A percentile compares a stretch with the other conserved stretches of the same genome.
phyloP scores from a whole-genome alignment of 2,797 vertebrate species.

The Sphenopsis melanotis region DNA sequence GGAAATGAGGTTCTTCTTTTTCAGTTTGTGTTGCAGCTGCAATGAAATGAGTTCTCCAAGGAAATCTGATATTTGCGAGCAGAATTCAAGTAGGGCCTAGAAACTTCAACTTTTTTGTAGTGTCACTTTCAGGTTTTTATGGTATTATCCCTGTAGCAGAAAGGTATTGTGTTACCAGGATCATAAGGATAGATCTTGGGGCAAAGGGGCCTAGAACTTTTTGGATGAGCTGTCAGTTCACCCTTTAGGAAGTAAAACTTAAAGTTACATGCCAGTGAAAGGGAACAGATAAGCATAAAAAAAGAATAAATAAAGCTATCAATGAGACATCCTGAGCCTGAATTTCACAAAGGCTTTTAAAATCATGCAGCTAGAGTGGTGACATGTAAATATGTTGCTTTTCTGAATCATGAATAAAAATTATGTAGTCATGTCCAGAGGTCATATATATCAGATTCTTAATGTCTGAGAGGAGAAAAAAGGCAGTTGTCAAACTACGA shows the following conservation, averaged over 20 bases:
- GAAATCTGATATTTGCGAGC: background rate
- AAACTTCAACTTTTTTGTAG: background rate
- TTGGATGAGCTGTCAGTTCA: background rate
- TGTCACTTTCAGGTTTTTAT: background rate
- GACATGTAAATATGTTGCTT: background rate
- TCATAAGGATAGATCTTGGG: background rate
- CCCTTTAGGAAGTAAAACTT: background rate
- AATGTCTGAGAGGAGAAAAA: background rate
- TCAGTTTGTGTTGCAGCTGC: background rate
- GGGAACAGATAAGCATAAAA: background rate
- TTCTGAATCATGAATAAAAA: background rate
- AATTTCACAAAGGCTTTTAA: background rate
- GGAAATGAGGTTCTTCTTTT: background rate
- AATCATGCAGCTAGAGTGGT: background rate
- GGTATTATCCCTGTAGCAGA: background rate
- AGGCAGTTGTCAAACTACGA: background rate
- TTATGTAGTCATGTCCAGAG: background rate
- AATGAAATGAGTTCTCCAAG: background rate
- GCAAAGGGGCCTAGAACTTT: background rate
- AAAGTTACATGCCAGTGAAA: background rate
- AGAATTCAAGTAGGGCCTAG: background rate
- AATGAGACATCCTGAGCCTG: background rate
- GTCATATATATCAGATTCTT: background rate
- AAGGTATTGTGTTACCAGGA: background rate
- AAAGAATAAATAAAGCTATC: background rate